These are phyloP conservation scores for Propithecus perrieri DNA, from an alignment of 2,797 vertebrate species.

Conservation along the genomic window DNA sequence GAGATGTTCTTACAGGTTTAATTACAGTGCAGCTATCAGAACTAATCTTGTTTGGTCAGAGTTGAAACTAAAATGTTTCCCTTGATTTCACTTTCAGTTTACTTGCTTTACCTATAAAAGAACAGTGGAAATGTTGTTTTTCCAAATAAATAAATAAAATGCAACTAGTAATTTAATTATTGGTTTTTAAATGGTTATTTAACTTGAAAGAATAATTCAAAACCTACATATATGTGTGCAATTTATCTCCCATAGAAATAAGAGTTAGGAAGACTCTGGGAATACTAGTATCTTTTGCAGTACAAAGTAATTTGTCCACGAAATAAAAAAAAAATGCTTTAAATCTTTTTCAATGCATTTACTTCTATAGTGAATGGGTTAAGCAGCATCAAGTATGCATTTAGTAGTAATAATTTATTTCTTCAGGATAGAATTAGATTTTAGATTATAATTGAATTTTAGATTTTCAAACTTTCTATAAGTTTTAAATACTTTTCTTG, in stretches of 20 bases:
- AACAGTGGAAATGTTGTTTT: not conserved
- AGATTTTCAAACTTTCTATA: not conserved
- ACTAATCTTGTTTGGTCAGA: not conserved
- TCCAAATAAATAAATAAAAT: not conserved
- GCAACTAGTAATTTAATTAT: not conserved
- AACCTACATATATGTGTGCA: not conserved
- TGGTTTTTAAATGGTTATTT: not conserved
- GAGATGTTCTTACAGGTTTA: not conserved
- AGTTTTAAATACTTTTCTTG: not conserved
- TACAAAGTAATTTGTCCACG: slow-evolving; percentile 4
- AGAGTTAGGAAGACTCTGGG: not conserved
- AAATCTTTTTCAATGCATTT: not conserved
- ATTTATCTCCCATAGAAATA: not conserved
- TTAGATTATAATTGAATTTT: not conserved
- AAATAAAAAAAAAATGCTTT: not conserved
- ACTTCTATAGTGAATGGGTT: not conserved
- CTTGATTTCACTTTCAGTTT: not conserved
- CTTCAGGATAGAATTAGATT: not conserved
- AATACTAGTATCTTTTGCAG: not conserved
- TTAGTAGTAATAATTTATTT: not conserved
- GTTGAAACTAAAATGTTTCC: not conserved
- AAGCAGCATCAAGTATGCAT: not conserved
- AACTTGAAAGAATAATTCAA: not conserved
- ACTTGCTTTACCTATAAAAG: not conserved
- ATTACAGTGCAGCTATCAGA: not conserved